phyloP scores from a whole-genome alignment of 2,113 vertebrate species.

The Agelaius phoeniceus region DNA sequence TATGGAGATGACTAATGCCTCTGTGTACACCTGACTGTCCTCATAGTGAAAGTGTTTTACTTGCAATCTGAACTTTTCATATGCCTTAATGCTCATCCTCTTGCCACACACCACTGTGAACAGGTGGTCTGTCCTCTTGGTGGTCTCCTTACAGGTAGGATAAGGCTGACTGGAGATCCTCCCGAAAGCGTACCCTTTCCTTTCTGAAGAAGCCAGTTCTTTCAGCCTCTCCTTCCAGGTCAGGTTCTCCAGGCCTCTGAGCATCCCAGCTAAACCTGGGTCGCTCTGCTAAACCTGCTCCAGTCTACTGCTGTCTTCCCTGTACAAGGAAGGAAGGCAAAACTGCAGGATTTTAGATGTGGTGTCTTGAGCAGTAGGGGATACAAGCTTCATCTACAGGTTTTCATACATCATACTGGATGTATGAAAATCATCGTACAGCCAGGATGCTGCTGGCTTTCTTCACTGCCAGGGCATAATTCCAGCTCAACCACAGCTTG shows the following conservation, averaged over 20 bases:
- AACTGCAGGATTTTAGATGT: not conserved
- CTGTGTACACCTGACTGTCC: not conserved
- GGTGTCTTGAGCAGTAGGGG: not conserved
- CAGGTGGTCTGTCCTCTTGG: not conserved
- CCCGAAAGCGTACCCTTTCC: not conserved
- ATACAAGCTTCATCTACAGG: not conserved
- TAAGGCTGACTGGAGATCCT: not conserved
- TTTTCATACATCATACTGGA: not conserved
- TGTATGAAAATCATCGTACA: no score
- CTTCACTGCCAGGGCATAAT: not conserved
- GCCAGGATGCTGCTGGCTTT: not conserved
- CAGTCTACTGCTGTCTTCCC: not conserved
- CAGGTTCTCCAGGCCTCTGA: not conserved
- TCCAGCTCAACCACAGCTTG: not conserved
- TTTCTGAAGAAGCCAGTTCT: not conserved
- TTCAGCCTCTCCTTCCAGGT: not conserved
- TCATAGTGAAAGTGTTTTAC: not conserved
- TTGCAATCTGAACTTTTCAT: not conserved
- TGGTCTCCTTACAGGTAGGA: not conserved
- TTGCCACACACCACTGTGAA: not conserved
- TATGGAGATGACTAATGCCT: not conserved
- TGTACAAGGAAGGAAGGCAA: fast-evolving
- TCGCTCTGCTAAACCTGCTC: not conserved
- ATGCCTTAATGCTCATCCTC: not conserved
- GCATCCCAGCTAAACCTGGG: not conserved